phyloP scores from a whole-genome alignment of 1,140 invertebrate species.

The Hylaeus anthracinus region DNA sequence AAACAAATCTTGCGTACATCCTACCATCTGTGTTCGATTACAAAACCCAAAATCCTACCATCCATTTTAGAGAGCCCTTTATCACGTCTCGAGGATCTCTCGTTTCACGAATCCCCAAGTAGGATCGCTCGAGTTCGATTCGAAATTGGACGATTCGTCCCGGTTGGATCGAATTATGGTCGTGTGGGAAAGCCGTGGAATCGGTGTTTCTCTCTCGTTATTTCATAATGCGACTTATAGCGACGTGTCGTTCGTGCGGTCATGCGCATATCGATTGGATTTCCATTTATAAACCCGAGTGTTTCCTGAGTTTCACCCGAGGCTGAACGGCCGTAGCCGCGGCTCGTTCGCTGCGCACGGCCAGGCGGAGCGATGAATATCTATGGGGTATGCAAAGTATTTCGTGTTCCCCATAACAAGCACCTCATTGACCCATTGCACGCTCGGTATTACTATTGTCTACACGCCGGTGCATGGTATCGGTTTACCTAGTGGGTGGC shows the following conservation, averaged over 20 bases:
- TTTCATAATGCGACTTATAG: conserved; percentile 31
- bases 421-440: conserved; percentile 79
- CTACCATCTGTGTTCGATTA: too few species aligned
- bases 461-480: conserved; percentile 68
- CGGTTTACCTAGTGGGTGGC: conserved; percentile 75
- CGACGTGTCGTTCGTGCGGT: conserved; percentile 11
- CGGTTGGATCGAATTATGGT: background rate
- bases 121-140: background rate
- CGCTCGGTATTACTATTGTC: conserved; percentile 66
- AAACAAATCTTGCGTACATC: too few species aligned
- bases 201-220: background rate
- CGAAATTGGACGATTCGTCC: conserved; percentile 5
- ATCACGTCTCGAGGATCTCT: too few species aligned
- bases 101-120: too few species aligned
- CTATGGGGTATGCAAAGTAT: conserved; percentile 79
- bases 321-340: background rate
- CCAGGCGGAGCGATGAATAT: conserved; percentile 75
- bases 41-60: too few species aligned
- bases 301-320: conserved; percentile 56
- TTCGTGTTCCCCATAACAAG: conserved; percentile 79
- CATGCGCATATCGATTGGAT: conserved; percentile 33
- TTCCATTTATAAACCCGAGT: conserved; percentile 40
- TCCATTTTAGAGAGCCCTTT: too few species aligned
- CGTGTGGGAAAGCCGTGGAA: conserved; percentile 10
- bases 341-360: conserved; percentile 13